A percentile compares a stretch with the other conserved stretches of the same genome.
Conservation (phyloP, 2,797 vertebrate genomes). For the Sebastes elongatus region DNA sequence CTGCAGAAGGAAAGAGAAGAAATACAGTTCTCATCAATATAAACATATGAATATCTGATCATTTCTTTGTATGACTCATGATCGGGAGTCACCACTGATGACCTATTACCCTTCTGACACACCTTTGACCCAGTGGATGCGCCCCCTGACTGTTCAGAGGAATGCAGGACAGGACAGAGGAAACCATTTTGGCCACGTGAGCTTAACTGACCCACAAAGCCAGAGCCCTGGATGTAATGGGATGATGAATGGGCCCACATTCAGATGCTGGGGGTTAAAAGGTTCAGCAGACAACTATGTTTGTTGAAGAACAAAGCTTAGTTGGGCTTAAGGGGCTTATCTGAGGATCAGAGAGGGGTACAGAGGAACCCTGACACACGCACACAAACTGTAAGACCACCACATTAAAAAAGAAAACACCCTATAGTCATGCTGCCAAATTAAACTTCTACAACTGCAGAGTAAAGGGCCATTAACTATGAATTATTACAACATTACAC, state of each 20-base stretch:
- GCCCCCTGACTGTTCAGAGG: slow-evolving; percentile 53
- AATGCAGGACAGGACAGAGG: slow-evolving; percentile 59
- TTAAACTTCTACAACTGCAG: background rate
- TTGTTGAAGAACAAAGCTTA: slow-evolving; percentile 52
- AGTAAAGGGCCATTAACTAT: background rate
- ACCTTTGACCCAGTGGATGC: slow-evolving; percentile 59
- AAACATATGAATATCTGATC: background rate
- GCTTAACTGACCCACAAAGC: slow-evolving; percentile 66
- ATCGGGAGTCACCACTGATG: slow-evolving; percentile 21
- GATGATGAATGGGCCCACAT: slow-evolving; percentile 59
- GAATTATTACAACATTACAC: background rate
- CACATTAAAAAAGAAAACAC: background rate
- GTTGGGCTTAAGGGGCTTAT: slow-evolving; percentile 57
- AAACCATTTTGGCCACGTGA: slow-evolving; percentile 55
- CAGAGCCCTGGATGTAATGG: slow-evolving; percentile 55
- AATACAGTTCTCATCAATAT: background rate
- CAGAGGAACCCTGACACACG: slow-evolving; percentile 28
- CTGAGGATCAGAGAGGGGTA: slow-evolving; percentile 41
- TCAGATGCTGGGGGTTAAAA: slow-evolving; percentile 55
- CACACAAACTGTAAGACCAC: slow-evolving; percentile 15
- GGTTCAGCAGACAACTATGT: slow-evolving; percentile 52
- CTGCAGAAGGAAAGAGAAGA: slow-evolving; percentile 39
- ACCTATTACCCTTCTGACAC: slow-evolving; percentile 52
- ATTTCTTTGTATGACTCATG: background rate
- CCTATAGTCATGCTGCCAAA: background rate